Evolutionary conservation across 1,140 invertebrate genomes (phyloP).

Genomic region (Phortica variegata): DNA sequence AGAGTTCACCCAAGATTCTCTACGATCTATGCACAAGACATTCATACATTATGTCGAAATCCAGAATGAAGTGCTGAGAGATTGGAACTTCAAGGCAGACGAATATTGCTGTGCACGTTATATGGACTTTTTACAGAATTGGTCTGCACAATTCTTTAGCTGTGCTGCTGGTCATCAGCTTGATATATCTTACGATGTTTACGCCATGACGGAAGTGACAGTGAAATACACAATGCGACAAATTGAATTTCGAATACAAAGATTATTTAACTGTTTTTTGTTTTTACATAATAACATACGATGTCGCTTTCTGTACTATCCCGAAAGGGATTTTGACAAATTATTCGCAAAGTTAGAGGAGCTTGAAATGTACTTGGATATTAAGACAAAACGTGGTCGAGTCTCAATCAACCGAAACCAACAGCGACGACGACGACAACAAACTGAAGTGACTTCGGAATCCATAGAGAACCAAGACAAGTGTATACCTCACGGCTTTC

Average conservation of each 20-base stretch:
- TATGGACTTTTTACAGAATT: constrained; percentile 35
- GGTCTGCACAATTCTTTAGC: constrained; percentile 35
- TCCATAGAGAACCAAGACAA: not conserved
- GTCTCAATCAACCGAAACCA: constrained; percentile 9
- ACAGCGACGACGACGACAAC: constrained; percentile 1
- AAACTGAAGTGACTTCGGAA: not conserved
- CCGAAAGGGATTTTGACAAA: constrained; percentile 33
- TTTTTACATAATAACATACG: constrained; percentile 26
- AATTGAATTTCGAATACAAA: constrained; percentile 42
- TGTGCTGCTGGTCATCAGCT: constrained; percentile 29
- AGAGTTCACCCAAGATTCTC: constrained; percentile 31
- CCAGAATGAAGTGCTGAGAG: constrained; percentile 25
- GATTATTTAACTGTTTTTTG: constrained; percentile 41
- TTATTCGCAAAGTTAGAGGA: constrained; percentile 34
- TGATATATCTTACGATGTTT: constrained; percentile 31
- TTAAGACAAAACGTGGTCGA: constrained; percentile 28
- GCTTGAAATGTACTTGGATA: constrained; percentile 36
- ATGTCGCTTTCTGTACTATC: constrained; percentile 36
- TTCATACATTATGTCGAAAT: constrained; percentile 36
- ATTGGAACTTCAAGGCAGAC: constrained; percentile 32
- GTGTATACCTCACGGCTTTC: constrained; percentile 32
- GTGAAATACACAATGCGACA: constrained; percentile 41
- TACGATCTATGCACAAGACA: constrained; percentile 20
- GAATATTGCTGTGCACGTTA: constrained; percentile 31
- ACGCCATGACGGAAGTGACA: constrained; percentile 34